Conservation (phyloP, 2,113 vertebrate species). For the Sialia sialis region DNA sequence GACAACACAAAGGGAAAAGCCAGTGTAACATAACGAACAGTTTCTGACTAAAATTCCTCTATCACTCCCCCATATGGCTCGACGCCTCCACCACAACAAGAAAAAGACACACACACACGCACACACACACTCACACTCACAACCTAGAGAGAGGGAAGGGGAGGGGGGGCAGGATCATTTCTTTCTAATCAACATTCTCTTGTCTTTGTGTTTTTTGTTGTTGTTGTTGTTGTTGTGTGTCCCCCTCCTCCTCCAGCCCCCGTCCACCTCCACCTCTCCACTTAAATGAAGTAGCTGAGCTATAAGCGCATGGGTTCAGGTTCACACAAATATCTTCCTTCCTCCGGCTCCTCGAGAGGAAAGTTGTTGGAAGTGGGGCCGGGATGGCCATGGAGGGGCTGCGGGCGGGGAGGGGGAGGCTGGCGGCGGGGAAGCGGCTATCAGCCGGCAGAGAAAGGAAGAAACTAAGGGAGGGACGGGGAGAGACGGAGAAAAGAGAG, state of each 20-base stretch:
- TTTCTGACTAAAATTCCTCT: conserved; percentile 80
- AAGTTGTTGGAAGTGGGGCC: conserved; percentile 70
- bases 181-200: conserved; percentile 68
- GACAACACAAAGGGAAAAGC: conserved; percentile 76
- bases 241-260: background rate
- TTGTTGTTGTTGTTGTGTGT: background rate
- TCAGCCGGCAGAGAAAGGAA: background rate
- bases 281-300: conserved; percentile 8
- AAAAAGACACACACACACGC: conserved; percentile 41
- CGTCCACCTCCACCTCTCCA: conserved; percentile 11
- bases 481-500: background rate
- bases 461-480: background rate
- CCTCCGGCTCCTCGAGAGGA: conserved; percentile 36
- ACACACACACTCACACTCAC: conserved; percentile 24
- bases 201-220: conserved; percentile 65
- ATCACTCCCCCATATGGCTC: conserved; percentile 78
- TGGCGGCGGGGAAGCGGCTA: background rate
- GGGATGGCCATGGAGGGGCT: background rate
- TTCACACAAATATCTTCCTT: conserved; percentile 49
- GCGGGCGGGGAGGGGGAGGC: background rate
- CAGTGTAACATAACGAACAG: conserved; percentile 70
- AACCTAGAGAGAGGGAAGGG: conserved; percentile 16
- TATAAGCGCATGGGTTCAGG: conserved; percentile 24
- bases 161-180: conserved; percentile 33
- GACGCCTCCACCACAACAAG: conserved; percentile 76